These are phyloP conservation scores for Ochotona curzoniae DNA, from an alignment of 2,113 vertebrate genomes.

Conservation along the genomic window DNA sequence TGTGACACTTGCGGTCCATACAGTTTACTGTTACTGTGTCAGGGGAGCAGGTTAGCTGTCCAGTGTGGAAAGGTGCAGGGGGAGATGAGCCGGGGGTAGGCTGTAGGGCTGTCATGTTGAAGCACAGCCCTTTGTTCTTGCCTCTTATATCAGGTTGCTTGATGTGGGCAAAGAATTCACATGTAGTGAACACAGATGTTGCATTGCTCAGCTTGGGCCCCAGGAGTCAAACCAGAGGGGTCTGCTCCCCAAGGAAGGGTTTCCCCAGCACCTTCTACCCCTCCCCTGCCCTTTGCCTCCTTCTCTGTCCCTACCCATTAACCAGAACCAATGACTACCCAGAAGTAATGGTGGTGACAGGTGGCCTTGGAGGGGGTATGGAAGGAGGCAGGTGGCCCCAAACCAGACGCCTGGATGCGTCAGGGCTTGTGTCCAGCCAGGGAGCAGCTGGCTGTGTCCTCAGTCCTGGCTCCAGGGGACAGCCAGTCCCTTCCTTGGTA, in stretches of 20 bases:
- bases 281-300: not conserved
- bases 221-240: not conserved
- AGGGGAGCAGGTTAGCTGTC: not conserved
- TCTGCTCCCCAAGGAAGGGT: not conserved
- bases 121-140: not conserved
- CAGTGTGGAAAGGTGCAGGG: not conserved
- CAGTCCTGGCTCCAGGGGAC: not conserved
- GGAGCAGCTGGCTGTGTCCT: accelerated
- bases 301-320: not conserved
- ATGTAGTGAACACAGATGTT: not conserved
- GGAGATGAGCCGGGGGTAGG: not conserved
- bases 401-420: accelerated
- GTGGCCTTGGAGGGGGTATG: not conserved
- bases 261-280: not conserved
- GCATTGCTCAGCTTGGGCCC: not conserved
- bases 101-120: too few relatives aligned
- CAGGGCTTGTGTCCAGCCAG: not conserved
- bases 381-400: not conserved
- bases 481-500: not conserved
- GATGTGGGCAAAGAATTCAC: not conserved
- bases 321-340: not conserved
- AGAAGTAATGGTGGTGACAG: not conserved
- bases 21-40: too few relatives aligned
- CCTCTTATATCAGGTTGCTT: not conserved
- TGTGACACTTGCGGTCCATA: not conserved